phyloP scores from a whole-genome alignment of 2,113 vertebrate species.

The Urocolius indicus region DNA sequence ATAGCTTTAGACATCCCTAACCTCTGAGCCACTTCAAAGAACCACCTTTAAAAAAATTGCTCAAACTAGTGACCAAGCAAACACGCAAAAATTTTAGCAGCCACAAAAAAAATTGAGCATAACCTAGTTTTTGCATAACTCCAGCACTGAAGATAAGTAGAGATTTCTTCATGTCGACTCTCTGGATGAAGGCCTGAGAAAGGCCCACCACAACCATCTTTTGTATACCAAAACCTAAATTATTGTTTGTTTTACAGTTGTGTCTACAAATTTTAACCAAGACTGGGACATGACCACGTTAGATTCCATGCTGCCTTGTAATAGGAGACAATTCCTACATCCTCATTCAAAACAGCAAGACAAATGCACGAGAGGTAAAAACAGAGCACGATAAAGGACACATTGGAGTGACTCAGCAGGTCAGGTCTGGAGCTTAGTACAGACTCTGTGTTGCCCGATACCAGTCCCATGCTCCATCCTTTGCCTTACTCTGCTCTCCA shows the following conservation, averaged over 20 bases:
- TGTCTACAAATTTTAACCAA: background rate
- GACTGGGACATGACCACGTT: background rate
- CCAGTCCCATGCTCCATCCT: background rate
- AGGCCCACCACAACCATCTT: background rate
- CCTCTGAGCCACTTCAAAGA: conserved; percentile 53
- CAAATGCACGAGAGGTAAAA: background rate
- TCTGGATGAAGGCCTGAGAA: background rate
- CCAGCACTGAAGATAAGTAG: background rate
- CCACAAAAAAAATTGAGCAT: conserved; percentile 54
- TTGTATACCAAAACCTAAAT: conserved; percentile 10
- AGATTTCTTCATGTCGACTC: conserved; percentile 13
- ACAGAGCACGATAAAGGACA: background rate
- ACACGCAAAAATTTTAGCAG: conserved; percentile 20
- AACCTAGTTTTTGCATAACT: conserved; percentile 19
- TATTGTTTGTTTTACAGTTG: conserved; percentile 18
- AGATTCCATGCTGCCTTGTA: background rate
- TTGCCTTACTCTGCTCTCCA: background rate
- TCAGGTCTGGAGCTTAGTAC: background rate
- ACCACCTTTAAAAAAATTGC: conserved; percentile 2
- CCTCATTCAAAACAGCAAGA: background rate
- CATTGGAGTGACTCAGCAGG: background rate
- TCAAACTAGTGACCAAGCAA: conserved; percentile 50
- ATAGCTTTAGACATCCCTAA: background rate
- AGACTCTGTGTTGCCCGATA: background rate
- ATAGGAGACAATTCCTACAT: background rate